phyloP scores from a whole-genome alignment of 2,113 vertebrate species.

The Psilopogon haemacephalus region DNA sequence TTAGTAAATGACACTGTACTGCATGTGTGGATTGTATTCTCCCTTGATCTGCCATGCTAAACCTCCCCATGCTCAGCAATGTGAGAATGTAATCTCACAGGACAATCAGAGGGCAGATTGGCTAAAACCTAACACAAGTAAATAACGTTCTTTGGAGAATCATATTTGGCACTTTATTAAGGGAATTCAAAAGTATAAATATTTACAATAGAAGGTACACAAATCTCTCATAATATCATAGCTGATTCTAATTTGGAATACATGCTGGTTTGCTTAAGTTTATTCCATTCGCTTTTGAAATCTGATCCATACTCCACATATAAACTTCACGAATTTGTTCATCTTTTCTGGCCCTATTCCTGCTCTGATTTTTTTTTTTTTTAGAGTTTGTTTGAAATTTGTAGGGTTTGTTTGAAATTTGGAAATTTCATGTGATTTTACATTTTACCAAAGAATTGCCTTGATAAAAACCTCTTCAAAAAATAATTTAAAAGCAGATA shows the following conservation, averaged over 20 bases:
- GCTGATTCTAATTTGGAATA: constrained; percentile 38
- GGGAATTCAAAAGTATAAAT: constrained; percentile 60
- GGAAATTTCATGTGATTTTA: not conserved
- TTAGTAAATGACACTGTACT: not conserved
- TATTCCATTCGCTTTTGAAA: constrained; percentile 54
- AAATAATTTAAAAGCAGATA: not conserved
- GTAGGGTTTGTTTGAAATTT: not conserved
- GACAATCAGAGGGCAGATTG: constrained; percentile 47
- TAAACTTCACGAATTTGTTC: constrained; percentile 15
- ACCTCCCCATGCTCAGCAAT: not conserved
- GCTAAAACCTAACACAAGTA: constrained; percentile 47
- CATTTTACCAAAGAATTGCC: not conserved
- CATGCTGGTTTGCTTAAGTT: constrained; percentile 21
- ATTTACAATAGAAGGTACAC: constrained; percentile 58
- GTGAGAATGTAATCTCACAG: constrained; percentile 27
- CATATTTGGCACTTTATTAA: constrained; percentile 48
- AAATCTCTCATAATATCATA: constrained; percentile 45
- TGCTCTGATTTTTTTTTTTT: not conserved
- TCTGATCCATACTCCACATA: not conserved
- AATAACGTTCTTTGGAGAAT: constrained; percentile 30
- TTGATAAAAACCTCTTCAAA: not conserved
- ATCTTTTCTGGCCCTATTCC: not conserved
- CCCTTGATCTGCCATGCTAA: not conserved
- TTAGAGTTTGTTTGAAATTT: not conserved
- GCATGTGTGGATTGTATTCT: not conserved